Percentiles rank a stretch among this genome's conserved stretches.
phyloP scores from a whole-genome alignment of 2,888 invertebrate species.

The Agrypnus murinus region DNA sequence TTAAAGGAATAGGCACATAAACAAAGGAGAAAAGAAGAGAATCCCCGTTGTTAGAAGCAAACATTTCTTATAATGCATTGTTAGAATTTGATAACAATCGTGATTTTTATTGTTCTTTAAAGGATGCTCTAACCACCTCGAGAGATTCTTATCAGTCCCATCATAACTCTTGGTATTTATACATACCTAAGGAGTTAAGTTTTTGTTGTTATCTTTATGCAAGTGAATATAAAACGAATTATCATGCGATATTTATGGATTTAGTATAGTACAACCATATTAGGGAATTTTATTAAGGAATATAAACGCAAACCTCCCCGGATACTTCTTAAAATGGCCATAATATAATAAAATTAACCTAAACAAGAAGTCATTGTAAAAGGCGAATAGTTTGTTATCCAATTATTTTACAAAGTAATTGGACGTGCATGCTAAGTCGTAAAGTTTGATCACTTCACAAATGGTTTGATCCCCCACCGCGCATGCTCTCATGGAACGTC shows the following conservation, averaged over 20 bases:
- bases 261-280: not conserved
- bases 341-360: not conserved
- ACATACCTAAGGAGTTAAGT: too few species aligned
- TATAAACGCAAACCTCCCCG: not conserved
- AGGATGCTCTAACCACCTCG: too few species aligned
- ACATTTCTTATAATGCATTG: too few species aligned
- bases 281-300: slow-evolving; percentile 10
- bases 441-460: slow-evolving; percentile 55
- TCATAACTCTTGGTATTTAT: too few species aligned
- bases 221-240: not conserved
- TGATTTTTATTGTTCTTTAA: too few species aligned
- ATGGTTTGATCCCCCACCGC: slow-evolving; percentile 53
- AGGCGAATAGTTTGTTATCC: slow-evolving; percentile 42
- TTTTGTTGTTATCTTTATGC: not conserved
- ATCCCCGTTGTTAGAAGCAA: too few species aligned
- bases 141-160: too few species aligned
- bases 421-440: slow-evolving; percentile 50
- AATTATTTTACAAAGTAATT: slow-evolving; percentile 51
- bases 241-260: not conserved
- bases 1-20: not conserved
- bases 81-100: too few species aligned
- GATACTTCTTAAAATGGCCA: not conserved
- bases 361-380: slow-evolving; percentile 9
- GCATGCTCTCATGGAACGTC: slow-evolving; percentile 49
- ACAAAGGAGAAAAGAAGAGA: slow-evolving; percentile 1